Conservation (phyloP, 2,888 invertebrate genomes). For the Malthinus seriepunctatus region DNA sequence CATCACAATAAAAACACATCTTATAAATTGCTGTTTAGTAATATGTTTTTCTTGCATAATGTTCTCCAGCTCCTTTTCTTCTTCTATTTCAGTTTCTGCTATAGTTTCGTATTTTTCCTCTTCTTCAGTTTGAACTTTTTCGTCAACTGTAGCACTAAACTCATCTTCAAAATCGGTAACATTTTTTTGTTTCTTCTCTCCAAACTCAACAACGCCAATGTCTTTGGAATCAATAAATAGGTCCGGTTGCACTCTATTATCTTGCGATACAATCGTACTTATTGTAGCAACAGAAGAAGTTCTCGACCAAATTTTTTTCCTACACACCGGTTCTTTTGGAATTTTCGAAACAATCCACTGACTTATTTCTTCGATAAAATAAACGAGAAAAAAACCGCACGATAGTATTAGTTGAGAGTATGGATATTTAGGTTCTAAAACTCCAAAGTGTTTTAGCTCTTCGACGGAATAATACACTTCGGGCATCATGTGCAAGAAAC, state of each 20-base stretch:
- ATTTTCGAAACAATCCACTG: conserved; percentile 56
- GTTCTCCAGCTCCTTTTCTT: conserved; percentile 35
- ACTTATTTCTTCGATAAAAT: conserved; percentile 72
- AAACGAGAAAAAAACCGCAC: conserved; percentile 71
- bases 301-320: not conserved
- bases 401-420: conserved; percentile 64
- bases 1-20: conserved; percentile 56
- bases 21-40: conserved; percentile 48
- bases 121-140: conserved; percentile 36
- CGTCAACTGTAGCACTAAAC: not conserved
- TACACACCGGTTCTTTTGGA: conserved; percentile 35
- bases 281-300: not conserved
- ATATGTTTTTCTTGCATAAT: conserved; percentile 38
- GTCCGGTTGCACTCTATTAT: conserved; percentile 26
- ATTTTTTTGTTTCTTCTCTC: conserved; percentile 23
- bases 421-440: conserved; percentile 56
- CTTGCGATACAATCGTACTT: conserved; percentile 16
- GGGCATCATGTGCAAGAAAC: conserved; percentile 79
- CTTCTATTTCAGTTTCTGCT: conserved; percentile 2
- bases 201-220: not conserved
- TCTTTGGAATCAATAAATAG: conserved; percentile 5
- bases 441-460: conserved; percentile 58
- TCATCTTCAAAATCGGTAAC: conserved; percentile 8
- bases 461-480: conserved; percentile 65
- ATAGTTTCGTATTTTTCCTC: conserved; percentile 31